phyloP scores from a whole-genome alignment of 2,113 vertebrate genomes.

The Microtus pennsylvanicus region DNA sequence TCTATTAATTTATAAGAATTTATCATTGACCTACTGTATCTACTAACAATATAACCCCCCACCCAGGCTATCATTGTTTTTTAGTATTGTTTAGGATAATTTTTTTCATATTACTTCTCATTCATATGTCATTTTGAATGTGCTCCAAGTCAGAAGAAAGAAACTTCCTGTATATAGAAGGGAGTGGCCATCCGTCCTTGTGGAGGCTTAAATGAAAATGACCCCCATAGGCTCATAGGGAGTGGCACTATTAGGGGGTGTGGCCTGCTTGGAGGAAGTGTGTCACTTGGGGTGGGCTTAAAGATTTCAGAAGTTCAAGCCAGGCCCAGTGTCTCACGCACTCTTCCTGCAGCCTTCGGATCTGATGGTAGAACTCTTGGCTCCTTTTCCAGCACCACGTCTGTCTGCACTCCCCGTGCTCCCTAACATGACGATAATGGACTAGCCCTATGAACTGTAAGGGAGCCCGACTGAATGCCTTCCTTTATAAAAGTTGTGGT shows the following conservation, averaged over 20 bases:
- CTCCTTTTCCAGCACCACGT: background rate
- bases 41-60: slow-evolving; percentile 9
- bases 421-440: background rate
- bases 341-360: too few species aligned
- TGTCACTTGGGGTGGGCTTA: background rate
- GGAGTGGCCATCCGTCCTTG: background rate
- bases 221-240: background rate
- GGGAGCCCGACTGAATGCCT: background rate
- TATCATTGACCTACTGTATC: slow-evolving; percentile 23
- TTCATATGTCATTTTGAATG: slow-evolving; percentile 16
- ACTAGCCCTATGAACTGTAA: background rate
- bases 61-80: background rate
- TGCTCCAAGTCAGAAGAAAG: background rate
- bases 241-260: background rate
- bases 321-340: background rate
- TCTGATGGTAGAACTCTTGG: background rate
- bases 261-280: background rate
- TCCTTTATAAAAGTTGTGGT: background rate
- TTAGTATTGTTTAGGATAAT: background rate
- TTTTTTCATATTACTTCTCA: background rate
- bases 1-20: slow-evolving; percentile 39
- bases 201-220: background rate
- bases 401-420: background rate
- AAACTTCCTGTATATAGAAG: background rate
- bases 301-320: background rate